Evolutionary conservation across 2,797 vertebrate species (phyloP), one percentile per base, ranked within the genome.

Genomic region (Heliangelus exortis): DNA sequence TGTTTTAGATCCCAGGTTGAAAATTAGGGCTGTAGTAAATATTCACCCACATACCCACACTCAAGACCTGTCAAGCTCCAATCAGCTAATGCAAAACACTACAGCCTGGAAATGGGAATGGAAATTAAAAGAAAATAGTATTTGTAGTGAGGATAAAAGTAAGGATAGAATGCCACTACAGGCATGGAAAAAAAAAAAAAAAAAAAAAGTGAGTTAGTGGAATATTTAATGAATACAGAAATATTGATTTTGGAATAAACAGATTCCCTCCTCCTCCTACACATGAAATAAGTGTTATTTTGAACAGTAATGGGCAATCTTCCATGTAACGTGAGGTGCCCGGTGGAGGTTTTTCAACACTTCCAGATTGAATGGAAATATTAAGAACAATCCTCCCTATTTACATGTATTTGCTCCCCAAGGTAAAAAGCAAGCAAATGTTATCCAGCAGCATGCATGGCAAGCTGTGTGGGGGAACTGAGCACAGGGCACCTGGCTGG

Each of bases 211-310:
- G 66, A 94, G 69, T 65, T 93, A 93, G 67, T 84, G 89, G 92
- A 95, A 93, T 82, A 50, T 93, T 94, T 96, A 93, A 94, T 95
- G 91, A 96, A 88, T 20, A 53, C 74, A 94, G 95, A 93, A 96
- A 96, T 93, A 96, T 95, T 96, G 95, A 96, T 96, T 95, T 96
- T 96, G 95, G 96, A 97, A 96, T 94, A 96, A 97, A 93, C 55
- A 94, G 92, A 92, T 93, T 90, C 79, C 55, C 87, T 95, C 57
- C 90, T 96, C 90, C 89, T 96, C 86, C 95, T 85, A 1, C 91
- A 82, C 83, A 91, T 88, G 91, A 96, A 96, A 82, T 90, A 93
- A 87, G 89, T 94, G 93, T 92, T 96, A 95, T 92, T 96, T 91
- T 74, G 77, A 94, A 91, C 85, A 76, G 87, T 67, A 92, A 84